phyloP scores from a whole-genome alignment of 2,888 invertebrate genomes.

The Lepeophtheirus nordmannii region DNA sequence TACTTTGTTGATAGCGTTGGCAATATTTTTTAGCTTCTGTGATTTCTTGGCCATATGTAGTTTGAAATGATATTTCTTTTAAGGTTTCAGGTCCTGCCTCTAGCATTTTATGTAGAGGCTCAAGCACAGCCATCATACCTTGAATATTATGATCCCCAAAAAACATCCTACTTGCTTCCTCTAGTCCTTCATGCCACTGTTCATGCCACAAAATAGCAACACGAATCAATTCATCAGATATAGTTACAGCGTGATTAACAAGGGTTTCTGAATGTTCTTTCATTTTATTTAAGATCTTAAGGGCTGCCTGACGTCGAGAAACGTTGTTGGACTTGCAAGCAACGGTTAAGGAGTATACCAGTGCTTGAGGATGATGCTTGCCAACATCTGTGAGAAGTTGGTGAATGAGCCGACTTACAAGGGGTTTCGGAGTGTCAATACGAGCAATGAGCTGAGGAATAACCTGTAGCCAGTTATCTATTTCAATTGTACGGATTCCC shows the following conservation, averaged over 20 bases:
- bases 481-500: constrained; percentile 79
- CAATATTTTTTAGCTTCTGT: constrained; percentile 93
- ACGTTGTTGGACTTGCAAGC: constrained; percentile 83
- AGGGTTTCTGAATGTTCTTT: constrained; percentile 78
- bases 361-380: constrained; percentile 89
- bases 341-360: constrained; percentile 92
- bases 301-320: constrained; percentile 72
- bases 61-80: constrained; percentile 91
- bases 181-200: constrained; percentile 92
- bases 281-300: constrained; percentile 86
- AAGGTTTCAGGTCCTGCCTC: constrained; percentile 85
- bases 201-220: constrained; percentile 99
- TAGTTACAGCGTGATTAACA: constrained; percentile 90
- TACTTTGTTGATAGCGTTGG: constrained; percentile 54
- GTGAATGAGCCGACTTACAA: constrained; percentile 79
- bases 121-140: constrained; percentile 89
- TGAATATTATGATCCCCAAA: constrained; percentile 90
- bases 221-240: constrained; percentile 35
- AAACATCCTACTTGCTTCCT: constrained; percentile 80
- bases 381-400: constrained; percentile 89
- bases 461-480: constrained; percentile 97
- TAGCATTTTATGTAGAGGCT: constrained; percentile 83
- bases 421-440: constrained; percentile 76
- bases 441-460: constrained; percentile 96
- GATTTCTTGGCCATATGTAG: constrained; percentile 86